A percentile compares a stretch with the other conserved stretches of the same genome.
These are phyloP conservation scores for Mallotus villosus DNA, from an alignment of 2,797 vertebrate species.

Conservation along the genomic window DNA sequence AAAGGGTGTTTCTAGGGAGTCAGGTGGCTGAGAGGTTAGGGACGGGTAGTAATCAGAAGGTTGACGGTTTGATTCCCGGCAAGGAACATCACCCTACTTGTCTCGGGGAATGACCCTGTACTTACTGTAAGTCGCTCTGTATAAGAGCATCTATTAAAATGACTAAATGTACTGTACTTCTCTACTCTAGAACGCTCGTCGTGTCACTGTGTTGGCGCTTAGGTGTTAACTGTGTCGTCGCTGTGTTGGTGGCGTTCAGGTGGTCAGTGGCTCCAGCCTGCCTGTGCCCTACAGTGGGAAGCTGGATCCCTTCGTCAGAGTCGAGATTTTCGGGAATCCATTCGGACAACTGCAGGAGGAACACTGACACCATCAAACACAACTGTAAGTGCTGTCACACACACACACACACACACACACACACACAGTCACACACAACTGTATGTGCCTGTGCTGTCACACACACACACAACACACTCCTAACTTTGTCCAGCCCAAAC, in stretches of 20 bases:
- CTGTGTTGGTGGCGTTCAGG: slow-evolving; percentile 50
- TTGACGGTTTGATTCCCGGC: too few relatives aligned
- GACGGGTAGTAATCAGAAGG: too few relatives aligned
- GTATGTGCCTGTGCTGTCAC: neutral
- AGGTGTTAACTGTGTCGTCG: neutral
- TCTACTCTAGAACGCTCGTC: too few relatives aligned
- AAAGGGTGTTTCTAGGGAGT: too few relatives aligned
- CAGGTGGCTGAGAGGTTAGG: too few relatives aligned
- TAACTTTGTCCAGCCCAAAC: too few relatives aligned
- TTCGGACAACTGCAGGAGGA: slow-evolving; percentile 70
- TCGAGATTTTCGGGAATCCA: slow-evolving; percentile 81
- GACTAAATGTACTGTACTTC: too few relatives aligned
- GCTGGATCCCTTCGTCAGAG: slow-evolving; percentile 71
- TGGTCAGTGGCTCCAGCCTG: slow-evolving; percentile 81
- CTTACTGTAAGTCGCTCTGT: too few relatives aligned
- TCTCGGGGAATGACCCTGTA: too few relatives aligned
- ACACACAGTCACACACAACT: neutral
- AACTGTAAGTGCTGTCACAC: slow-evolving; percentile 72
- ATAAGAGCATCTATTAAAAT: too few relatives aligned
- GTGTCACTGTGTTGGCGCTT: neutral
- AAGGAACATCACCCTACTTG: too few relatives aligned
- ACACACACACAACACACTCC: neutral
- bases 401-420: too few relatives aligned
- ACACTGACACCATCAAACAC: slow-evolving; percentile 75
- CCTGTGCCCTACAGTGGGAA: slow-evolving; percentile 52